Evolutionary conservation across 2,797 vertebrate species (phyloP), one percentile per base, ranked within the genome.

Genomic region (Champsocephalus esox): DNA sequence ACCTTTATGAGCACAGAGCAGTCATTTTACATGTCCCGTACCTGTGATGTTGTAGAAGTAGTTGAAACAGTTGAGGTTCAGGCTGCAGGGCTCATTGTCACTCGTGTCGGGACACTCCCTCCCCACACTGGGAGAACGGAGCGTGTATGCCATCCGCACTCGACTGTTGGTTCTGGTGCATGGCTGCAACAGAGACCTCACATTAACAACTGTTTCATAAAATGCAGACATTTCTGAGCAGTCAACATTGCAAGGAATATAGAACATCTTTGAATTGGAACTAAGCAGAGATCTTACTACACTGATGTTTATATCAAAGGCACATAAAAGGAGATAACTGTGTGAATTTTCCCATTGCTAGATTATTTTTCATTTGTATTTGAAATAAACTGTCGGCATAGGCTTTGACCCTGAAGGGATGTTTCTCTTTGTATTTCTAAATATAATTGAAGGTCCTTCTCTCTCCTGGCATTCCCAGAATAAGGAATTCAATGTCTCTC

Each of bases 1-100:
- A 13, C 19, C 16, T 54, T 32, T 7, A 16, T 10, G 32, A 10
- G 43, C 14, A 64, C 48, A 4, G 14, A 1, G 16, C 14, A 24
- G 34, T 24, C 3, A 11, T 44, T 45, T 55, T 1, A 46, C 5
- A 3, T n/a, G 12, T 48, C 21, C 12, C 32, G 73, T 92, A 99
- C 98, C 98, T 94, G 98, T 99, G 88, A 99, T 96, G 56, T 99
- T 99, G 93, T 99, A 99, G 81, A 97, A 96, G 88, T 98, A 99
- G 92, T 98, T 97, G 94, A 95, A 99, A 81, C 98, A 99, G 93
- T 99, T 99, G 89, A 94, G 96, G 92, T 99, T 99, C 77, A 99
- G 94, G 76, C 90, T 85, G 81, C 98, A 99, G 19, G 93, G 87
- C 74, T 99, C 97, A 12, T 87, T 93, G 87, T 99, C 95, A 0